Conservation (phyloP, 2,113 vertebrate species). For the Mixornis gularis region DNA sequence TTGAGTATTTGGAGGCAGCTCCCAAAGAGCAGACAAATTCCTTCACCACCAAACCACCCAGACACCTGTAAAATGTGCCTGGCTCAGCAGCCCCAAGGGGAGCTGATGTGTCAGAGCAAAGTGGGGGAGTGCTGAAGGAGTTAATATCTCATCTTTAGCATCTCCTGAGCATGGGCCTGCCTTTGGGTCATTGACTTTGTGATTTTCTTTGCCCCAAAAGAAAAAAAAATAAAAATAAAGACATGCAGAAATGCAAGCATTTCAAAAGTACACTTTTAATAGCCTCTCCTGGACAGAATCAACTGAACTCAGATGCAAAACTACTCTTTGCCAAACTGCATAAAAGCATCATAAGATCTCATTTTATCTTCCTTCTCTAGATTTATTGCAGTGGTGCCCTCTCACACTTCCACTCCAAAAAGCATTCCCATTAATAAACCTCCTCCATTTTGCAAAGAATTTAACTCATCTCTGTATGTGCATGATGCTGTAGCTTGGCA, state of each 20-base stretch:
- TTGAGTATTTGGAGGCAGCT: not conserved
- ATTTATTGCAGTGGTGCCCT: slow-evolving; percentile 26
- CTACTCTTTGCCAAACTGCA: slow-evolving; percentile 28
- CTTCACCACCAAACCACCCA: not conserved
- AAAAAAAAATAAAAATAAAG: not conserved
- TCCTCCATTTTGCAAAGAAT: not conserved
- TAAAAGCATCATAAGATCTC: not conserved
- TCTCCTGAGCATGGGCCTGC: not conserved
- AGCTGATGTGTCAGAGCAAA: not conserved
- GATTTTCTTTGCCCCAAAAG: not conserved
- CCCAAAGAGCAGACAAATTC: not conserved
- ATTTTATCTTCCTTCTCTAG: slow-evolving; percentile 24
- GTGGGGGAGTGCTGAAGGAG: not conserved
- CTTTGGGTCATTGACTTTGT: not conserved
- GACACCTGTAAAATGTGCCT: not conserved
- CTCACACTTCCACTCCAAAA: slow-evolving; percentile 11
- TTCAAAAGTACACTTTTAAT: not conserved
- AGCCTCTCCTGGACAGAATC: slow-evolving; percentile 10
- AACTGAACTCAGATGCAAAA: slow-evolving; percentile 48
- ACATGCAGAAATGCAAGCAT: not conserved
- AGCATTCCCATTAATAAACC: slow-evolving; percentile 33
- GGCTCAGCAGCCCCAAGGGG: not conserved
- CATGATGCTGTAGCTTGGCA: not conserved
- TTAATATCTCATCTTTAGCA: not conserved
- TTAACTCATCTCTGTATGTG: not conserved